Conservation (phyloP, 1,140 invertebrate species). For the Rhopalosiphum maidis region DNA sequence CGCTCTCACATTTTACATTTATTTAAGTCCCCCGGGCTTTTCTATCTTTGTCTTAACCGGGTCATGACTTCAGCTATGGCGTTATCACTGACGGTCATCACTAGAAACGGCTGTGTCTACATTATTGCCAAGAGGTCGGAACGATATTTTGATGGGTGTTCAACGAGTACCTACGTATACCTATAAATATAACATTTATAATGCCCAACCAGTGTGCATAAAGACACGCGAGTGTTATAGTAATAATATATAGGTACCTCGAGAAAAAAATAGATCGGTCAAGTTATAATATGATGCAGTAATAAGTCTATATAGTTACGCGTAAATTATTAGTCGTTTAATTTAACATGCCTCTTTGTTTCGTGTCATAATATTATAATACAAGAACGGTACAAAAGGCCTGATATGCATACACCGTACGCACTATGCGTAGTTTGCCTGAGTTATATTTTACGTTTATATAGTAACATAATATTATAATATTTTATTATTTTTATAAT, state of each 20-base stretch:
- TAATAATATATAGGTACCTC: background rate
- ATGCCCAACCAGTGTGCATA: background rate
- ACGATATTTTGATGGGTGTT: background rate
- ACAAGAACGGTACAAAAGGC: too few relatives aligned
- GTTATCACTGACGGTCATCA: constrained; percentile 38
- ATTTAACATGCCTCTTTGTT: background rate
- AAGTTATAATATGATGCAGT: background rate
- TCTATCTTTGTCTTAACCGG: constrained; percentile 7
- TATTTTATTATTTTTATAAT: background rate
- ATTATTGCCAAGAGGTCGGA: background rate
- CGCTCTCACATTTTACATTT: background rate
- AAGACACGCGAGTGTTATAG: background rate
- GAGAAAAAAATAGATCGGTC: background rate
- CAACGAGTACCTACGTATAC: background rate
- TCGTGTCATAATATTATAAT: too few relatives aligned
- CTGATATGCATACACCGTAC: too few relatives aligned
- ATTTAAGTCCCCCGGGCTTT: background rate
- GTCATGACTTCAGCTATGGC: background rate
- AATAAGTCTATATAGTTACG: background rate
- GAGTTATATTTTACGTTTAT: too few relatives aligned
- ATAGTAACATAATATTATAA: too few relatives aligned
- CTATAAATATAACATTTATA: background rate
- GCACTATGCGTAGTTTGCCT: too few relatives aligned
- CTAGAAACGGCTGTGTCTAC: background rate
- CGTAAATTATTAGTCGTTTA: background rate